These are phyloP conservation scores for Dendrolimus houi DNA, from an alignment of 2,888 invertebrate genomes.

Conservation along the genomic window DNA sequence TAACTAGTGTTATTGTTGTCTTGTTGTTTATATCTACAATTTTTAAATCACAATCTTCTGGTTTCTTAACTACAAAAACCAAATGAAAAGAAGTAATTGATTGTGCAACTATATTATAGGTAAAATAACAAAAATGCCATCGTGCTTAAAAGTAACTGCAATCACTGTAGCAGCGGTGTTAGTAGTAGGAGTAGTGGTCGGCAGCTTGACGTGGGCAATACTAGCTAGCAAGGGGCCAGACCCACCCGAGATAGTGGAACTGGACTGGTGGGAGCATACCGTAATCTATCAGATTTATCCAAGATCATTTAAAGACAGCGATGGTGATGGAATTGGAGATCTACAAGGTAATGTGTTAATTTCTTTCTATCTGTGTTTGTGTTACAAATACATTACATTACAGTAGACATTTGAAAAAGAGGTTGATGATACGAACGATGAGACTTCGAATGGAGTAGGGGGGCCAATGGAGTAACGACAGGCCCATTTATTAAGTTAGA, in stretches of 20 bases:
- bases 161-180: constrained; percentile 21
- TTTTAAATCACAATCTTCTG: too few species aligned
- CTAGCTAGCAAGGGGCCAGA: constrained; percentile 19
- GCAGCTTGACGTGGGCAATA: constrained; percentile 32
- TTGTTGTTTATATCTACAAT: too few species aligned
- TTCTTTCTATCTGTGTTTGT: background rate
- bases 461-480: too few species aligned
- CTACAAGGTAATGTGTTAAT: constrained; percentile 73
- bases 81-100: too few species aligned
- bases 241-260: constrained; percentile 23
- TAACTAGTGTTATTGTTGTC: too few species aligned
- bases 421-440: too few species aligned
- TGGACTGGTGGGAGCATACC: constrained; percentile 87
- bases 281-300: constrained; percentile 91
- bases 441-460: too few species aligned
- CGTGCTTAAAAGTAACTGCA: constrained; percentile 16
- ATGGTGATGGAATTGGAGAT: constrained; percentile 90
- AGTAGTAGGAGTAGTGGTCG: constrained; percentile 25
- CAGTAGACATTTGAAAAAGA: too few species aligned
- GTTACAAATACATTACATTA: too few species aligned
- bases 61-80: too few species aligned
- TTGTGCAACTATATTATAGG: too few species aligned
- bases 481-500: too few species aligned
- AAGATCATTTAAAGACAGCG: constrained; percentile 86
- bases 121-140: constrained; percentile 13